These are phyloP conservation scores for Alauda arvensis DNA, from an alignment of 2,797 vertebrate genomes.

Conservation along the genomic window DNA sequence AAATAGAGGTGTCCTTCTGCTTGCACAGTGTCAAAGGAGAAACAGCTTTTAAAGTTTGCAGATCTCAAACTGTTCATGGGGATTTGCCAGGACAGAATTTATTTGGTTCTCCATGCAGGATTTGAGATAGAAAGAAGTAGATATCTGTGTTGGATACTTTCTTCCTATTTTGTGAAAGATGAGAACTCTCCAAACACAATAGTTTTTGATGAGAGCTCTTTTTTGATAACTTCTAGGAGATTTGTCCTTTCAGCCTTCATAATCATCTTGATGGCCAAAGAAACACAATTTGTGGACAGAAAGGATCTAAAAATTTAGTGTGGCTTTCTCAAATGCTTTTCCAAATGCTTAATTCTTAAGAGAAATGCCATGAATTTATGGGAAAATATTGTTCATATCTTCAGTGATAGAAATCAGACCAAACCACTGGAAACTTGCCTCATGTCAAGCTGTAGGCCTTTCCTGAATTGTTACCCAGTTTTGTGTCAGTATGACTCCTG, in stretches of 20 bases:
- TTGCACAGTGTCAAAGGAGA: background rate
- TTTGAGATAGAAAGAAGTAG: too few relatives aligned
- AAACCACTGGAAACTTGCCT: background rate
- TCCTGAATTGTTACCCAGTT: background rate
- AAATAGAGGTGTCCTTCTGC: background rate
- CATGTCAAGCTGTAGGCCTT: background rate
- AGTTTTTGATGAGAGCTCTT: background rate
- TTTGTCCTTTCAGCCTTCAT: background rate
- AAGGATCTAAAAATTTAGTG: background rate
- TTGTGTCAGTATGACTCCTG: background rate
- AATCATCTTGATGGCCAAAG: background rate
- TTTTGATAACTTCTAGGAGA: background rate
- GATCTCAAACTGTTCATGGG: background rate
- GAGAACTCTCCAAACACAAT: background rate
- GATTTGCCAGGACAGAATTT: background rate
- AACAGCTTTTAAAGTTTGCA: background rate
- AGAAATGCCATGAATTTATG: background rate
- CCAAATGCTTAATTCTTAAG: background rate
- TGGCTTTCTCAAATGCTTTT: background rate
- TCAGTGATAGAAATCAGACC: background rate
- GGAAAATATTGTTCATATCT: background rate
- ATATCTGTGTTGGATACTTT: too few relatives aligned
- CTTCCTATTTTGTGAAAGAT: background rate
- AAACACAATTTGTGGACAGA: background rate
- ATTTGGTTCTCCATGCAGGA: background rate